Conservation (phyloP, 2,797 vertebrate genomes). For the Toxotes lorentzi region DNA sequence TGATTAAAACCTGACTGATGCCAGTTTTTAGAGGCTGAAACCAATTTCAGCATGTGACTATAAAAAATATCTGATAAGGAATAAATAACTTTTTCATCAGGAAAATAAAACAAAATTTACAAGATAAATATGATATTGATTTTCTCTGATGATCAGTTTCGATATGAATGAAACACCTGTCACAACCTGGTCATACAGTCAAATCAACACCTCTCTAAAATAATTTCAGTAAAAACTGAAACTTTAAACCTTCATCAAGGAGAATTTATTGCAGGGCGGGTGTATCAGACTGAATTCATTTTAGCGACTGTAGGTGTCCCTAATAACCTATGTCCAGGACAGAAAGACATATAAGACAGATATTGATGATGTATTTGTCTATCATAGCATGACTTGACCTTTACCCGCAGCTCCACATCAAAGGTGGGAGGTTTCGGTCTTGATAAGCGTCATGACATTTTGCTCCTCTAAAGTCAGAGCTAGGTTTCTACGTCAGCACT, state of each 20-base stretch:
- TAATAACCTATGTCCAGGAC: background rate
- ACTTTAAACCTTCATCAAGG: background rate
- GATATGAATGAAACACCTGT: background rate
- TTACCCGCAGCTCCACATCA: conserved; percentile 2
- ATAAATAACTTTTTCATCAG: background rate
- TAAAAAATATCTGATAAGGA: background rate
- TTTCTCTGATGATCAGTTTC: too few species aligned
- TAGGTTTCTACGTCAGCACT: background rate
- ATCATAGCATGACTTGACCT: background rate
- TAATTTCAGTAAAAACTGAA: background rate
- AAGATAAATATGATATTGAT: too few species aligned
- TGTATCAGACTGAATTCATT: too few species aligned
- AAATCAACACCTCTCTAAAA: too few species aligned
- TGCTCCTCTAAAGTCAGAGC: conserved; percentile 9
- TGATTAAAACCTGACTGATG: background rate
- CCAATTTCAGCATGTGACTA: background rate
- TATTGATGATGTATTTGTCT: background rate
- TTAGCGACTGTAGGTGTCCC: background rate
- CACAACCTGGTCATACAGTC: too few species aligned
- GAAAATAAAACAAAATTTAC: background rate
- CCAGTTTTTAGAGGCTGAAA: background rate
- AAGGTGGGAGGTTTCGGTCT: conserved; percentile 1
- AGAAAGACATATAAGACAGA: background rate
- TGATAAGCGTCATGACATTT: conserved; percentile 22
- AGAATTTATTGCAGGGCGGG: too few species aligned